Conservation (phyloP, 2,113 vertebrate genomes). For the Indri indri region DNA sequence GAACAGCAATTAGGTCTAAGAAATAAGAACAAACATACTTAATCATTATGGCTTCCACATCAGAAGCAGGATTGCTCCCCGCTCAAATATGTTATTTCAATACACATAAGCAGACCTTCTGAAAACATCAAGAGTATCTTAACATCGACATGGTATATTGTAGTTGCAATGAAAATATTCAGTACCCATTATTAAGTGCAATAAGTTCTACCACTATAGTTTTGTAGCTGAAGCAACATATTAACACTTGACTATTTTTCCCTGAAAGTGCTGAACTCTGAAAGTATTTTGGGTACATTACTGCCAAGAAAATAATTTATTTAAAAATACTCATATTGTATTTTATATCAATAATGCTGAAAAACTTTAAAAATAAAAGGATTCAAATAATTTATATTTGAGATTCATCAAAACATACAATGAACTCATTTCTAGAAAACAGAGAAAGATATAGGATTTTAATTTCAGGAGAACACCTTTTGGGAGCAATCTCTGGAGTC, state of each 20-base stretch:
- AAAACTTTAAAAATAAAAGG: not conserved
- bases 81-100: not conserved
- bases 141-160: not conserved
- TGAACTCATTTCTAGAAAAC: conserved; percentile 7
- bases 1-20: conserved; percentile 85
- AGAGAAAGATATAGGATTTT: not conserved
- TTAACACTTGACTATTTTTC: not conserved
- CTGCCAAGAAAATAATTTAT: conserved; percentile 16
- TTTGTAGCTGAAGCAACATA: not conserved
- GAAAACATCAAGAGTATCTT: not conserved
- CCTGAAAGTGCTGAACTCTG: not conserved
- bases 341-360: not conserved
- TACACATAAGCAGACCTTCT: not conserved
- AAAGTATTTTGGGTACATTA: not conserved
- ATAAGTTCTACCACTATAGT: not conserved
- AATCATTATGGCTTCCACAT: not conserved
- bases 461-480: not conserved
- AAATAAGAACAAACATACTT: not conserved
- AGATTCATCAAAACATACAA: conserved; percentile 20
- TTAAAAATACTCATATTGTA: not conserved
- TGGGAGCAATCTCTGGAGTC: not conserved
- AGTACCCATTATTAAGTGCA: not conserved
- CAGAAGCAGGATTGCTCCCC: not conserved
- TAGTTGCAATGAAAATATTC: not conserved
- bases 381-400: not conserved